Percentiles rank a stretch among this genome's conserved stretches.
Evolutionary conservation across 2,888 invertebrate genomes (phyloP).

Genomic region (Hydrotaea diabolus): DNA sequence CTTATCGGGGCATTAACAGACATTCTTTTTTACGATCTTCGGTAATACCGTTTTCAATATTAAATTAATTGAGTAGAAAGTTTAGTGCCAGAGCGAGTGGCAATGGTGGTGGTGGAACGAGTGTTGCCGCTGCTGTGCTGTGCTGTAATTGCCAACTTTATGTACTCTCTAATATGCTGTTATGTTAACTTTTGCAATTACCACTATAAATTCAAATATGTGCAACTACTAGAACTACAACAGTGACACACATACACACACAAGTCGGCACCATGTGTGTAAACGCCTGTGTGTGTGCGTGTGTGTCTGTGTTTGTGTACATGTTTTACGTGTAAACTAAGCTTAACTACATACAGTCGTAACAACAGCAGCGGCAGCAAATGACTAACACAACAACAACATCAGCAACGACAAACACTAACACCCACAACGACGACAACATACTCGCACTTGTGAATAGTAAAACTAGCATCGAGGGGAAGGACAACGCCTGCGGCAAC

Average conservation of each 20-base stretch:
- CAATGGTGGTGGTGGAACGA: neutral
- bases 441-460: constrained; percentile 1
- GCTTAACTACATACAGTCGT: constrained; percentile 1
- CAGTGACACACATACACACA: neutral
- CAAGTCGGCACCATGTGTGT: too few relatives aligned
- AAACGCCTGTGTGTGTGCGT: neutral
- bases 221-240: neutral
- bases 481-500: neutral
- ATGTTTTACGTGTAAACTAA: constrained; percentile 34
- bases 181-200: constrained; percentile 39
- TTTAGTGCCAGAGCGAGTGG: neutral
- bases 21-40: constrained; percentile 8
- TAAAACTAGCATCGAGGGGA: constrained; percentile 7
- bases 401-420: neutral
- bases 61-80: constrained; percentile 29
- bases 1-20: constrained; percentile 21
- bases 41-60: constrained; percentile 7
- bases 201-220: constrained; percentile 43
- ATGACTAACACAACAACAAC: constrained; percentile 36
- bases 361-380: constrained; percentile 16
- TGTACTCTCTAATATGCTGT: constrained; percentile 17
- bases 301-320: neutral
- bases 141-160: constrained; percentile 24
- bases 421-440: neutral
- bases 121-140: neutral